These are phyloP conservation scores for Scomber japonicus DNA, from an alignment of 2,113 vertebrate genomes.

Conservation along the genomic window DNA sequence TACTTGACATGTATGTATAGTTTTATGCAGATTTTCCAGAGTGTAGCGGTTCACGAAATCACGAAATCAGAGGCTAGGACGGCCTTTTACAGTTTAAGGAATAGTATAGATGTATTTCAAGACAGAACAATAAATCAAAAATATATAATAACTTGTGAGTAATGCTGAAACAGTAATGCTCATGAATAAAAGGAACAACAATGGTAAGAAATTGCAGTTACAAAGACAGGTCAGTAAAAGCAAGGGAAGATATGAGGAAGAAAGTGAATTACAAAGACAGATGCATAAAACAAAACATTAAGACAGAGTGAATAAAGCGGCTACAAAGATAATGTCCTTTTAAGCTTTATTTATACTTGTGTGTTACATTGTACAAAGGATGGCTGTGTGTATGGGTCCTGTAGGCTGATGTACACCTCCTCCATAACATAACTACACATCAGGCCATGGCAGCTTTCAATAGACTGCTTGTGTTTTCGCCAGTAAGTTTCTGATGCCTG, in stretches of 20 bases:
- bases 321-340: no score
- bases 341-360: no score
- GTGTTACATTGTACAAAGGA: no score
- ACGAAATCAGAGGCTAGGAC: conserved; percentile 1
- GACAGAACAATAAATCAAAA: background rate
- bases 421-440: no score
- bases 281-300: no score
- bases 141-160: background rate
- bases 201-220: background rate
- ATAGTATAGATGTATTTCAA: background rate
- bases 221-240: background rate
- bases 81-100: background rate
- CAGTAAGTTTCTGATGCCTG: no score
- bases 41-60: conserved; percentile 18
- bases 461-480: no score
- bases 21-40: conserved; percentile 4
- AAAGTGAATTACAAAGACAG: background rate
- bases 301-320: no score
- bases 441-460: no score
- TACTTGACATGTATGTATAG: background rate
- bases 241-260: background rate
- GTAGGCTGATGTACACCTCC: no score
- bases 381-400: no score
- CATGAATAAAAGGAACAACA: background rate
- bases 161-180: background rate